Evolutionary conservation across 92 coral and sea anemone genomes (phyloP).

Genomic region (Epizoanthus illoricatus): DNA sequence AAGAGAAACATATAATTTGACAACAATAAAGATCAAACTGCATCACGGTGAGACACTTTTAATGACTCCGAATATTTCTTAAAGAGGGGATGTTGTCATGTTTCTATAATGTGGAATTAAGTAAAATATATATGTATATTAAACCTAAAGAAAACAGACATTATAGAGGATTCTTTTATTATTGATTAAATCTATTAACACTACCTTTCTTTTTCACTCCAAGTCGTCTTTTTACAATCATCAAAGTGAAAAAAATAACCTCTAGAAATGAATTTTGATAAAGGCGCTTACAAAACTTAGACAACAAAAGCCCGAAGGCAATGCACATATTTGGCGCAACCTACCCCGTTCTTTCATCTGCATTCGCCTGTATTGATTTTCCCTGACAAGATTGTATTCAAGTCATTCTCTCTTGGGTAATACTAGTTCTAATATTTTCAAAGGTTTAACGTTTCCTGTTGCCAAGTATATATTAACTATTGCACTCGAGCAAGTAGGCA

Average conservation of each 20-base stretch:
- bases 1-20: not conserved
- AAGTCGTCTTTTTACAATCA: not conserved
- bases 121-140: slow-evolving; percentile 1
- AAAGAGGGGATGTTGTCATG: slow-evolving; percentile 28
- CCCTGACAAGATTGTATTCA: no score
- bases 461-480: no score
- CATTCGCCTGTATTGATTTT: no score
- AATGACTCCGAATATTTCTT: slow-evolving; percentile 25
- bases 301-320: not conserved
- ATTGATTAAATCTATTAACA: not conserved
- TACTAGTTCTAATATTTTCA: no score
- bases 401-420: no score
- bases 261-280: not conserved
- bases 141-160: slow-evolving; percentile 13
- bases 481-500: no score
- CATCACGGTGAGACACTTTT: not conserved
- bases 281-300: not conserved
- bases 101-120: slow-evolving; percentile 15
- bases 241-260: not conserved
- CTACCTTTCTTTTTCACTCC: not conserved
- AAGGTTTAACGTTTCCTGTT: no score
- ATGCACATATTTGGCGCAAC: no score
- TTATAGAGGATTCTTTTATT: not conserved
- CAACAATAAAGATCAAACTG: slow-evolving; percentile 14
- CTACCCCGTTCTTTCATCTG: no score